These are phyloP conservation scores for Sparidentex hasta DNA, from an alignment of 2,797 vertebrate genomes.

Conservation along the genomic window DNA sequence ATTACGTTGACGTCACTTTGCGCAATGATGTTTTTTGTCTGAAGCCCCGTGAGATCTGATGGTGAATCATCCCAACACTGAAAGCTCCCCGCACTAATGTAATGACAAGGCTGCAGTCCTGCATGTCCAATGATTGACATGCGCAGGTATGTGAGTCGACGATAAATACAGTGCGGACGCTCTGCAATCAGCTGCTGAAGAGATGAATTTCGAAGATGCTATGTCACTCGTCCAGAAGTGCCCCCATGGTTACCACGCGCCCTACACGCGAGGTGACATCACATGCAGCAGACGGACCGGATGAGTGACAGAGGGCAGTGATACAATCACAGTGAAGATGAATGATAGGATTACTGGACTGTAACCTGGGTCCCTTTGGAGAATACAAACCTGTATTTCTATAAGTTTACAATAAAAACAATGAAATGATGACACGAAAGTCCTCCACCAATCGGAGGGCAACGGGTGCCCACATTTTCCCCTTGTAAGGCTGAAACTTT, in stretches of 20 bases:
- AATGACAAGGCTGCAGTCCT: constrained; percentile 37
- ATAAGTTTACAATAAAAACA: neutral
- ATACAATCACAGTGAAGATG: neutral
- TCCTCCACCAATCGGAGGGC: too few species aligned
- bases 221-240: constrained; percentile 26
- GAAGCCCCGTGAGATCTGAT: neutral
- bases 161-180: neutral
- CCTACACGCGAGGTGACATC: constrained; percentile 53
- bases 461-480: too few species aligned
- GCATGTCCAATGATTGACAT: constrained; percentile 24
- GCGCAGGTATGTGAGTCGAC: constrained; percentile 7
- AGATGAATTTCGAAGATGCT: constrained; percentile 19
- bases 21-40: neutral
- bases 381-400: neutral
- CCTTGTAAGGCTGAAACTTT: too few species aligned
- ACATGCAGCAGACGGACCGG: neutral
- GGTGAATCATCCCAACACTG: constrained; percentile 18
- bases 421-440: neutral
- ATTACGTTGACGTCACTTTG: constrained; percentile 6
- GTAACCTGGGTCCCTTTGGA: neutral
- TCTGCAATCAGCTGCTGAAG: constrained; percentile 59
- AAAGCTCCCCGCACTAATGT: neutral
- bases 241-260: neutral
- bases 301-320: neutral
- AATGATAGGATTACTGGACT: neutral